Percentiles rank a stretch among this genome's conserved stretches.
These are phyloP conservation scores for Molorchus minor DNA, from an alignment of 2,888 invertebrate species.

Conservation along the genomic window DNA sequence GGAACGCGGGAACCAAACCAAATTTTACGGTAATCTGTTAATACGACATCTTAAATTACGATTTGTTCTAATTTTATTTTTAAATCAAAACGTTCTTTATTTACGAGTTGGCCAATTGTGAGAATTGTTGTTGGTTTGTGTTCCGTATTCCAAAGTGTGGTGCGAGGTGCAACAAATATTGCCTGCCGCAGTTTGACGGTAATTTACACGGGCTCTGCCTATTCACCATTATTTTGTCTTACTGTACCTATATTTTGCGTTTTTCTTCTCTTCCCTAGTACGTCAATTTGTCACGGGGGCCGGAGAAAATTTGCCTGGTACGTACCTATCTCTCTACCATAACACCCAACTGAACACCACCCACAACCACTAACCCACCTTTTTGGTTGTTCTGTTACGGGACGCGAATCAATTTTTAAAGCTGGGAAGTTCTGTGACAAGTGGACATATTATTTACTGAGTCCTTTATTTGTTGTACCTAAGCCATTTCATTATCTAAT, in stretches of 20 bases:
- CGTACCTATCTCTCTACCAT: constrained; percentile 63
- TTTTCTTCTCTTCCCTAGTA: constrained; percentile 65
- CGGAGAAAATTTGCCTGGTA: constrained; percentile 66
- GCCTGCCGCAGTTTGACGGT: too few relatives aligned
- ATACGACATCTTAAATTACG: too few relatives aligned
- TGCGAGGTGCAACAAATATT: too few relatives aligned
- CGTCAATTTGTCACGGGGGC: constrained; percentile 66
- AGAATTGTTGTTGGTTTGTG: too few relatives aligned
- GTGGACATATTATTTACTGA: too few relatives aligned
- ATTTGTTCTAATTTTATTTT: too few relatives aligned
- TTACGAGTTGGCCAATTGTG: too few relatives aligned
- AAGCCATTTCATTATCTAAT: too few relatives aligned
- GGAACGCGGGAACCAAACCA: not conserved
- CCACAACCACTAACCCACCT: constrained; percentile 58
- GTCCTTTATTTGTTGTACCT: too few relatives aligned
- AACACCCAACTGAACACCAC: constrained; percentile 62
- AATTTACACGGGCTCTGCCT: constrained; percentile 17
- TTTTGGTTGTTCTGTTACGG: constrained; percentile 63
- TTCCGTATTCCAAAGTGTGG: not conserved
- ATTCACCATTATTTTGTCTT: constrained; percentile 57
- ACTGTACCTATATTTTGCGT: constrained; percentile 65
- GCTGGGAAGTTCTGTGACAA: too few relatives aligned
- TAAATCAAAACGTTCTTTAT: too few relatives aligned
- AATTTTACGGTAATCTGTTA: too few relatives aligned
- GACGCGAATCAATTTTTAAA: constrained; percentile 40